phyloP scores from a whole-genome alignment of 2,888 invertebrate species.

The Epirrhoe tristata region DNA sequence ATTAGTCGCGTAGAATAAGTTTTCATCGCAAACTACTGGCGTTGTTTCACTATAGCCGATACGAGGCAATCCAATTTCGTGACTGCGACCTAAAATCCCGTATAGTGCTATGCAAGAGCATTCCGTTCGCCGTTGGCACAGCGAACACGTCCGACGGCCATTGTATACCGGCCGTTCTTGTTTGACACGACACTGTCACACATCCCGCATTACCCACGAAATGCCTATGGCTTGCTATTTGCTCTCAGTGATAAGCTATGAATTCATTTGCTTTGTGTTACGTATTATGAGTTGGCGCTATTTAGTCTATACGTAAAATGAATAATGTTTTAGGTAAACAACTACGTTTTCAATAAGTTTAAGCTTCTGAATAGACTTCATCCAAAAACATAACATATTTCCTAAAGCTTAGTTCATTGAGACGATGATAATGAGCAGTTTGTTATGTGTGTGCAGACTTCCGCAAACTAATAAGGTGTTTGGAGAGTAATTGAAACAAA shows the following conservation, averaged over 20 bases:
- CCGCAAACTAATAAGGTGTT: conserved; percentile 9
- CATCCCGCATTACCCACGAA: conserved; percentile 28
- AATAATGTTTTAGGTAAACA: background rate
- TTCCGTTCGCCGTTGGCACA: conserved; percentile 56
- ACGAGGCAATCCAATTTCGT: conserved; percentile 74
- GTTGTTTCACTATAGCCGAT: conserved; percentile 61
- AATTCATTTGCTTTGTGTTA: conserved; percentile 4
- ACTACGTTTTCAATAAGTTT: background rate
- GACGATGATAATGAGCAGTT: conserved; percentile 19
- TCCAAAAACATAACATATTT: background rate
- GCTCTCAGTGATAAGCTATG: conserved; percentile 1
- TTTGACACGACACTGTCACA: conserved; percentile 37
- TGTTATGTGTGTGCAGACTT: conserved; percentile 12
- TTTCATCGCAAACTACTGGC: conserved; percentile 59
- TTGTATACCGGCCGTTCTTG: conserved; percentile 31
- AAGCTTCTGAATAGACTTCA: background rate
- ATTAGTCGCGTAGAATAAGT: conserved; percentile 58
- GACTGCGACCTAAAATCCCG: conserved; percentile 62
- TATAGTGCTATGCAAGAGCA: conserved; percentile 54
- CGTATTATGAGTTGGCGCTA: background rate
- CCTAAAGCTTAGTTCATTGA: conserved; percentile 11
- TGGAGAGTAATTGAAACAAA: conserved; percentile 9
- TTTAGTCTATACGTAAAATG: background rate
- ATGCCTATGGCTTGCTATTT: conserved; percentile 13
- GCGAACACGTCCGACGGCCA: conserved; percentile 31